Evolutionary conservation across 1,140 invertebrate species (phyloP).

Genomic region (Hetaerina americana): DNA sequence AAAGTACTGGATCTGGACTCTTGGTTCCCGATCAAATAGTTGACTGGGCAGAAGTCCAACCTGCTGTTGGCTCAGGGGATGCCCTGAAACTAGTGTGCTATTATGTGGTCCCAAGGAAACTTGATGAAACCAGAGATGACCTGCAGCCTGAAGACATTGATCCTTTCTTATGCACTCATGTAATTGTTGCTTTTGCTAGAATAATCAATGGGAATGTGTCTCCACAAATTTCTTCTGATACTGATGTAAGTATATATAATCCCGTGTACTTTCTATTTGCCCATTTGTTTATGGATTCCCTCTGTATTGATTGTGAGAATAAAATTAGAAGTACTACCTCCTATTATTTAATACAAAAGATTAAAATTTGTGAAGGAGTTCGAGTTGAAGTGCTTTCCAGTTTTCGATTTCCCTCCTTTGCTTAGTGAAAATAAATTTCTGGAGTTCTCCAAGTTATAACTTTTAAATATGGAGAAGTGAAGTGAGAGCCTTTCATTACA

Average conservation of each 20-base stretch:
- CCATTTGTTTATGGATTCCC: too few species aligned
- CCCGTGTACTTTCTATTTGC: constrained; percentile 13
- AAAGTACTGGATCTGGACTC: background rate
- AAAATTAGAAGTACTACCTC: too few species aligned
- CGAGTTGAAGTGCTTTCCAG: too few species aligned
- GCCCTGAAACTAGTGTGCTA: constrained; percentile 43
- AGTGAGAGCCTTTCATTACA: too few species aligned
- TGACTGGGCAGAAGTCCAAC: background rate
- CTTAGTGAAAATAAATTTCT: too few species aligned
- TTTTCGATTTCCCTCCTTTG: too few species aligned
- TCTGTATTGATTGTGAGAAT: too few species aligned
- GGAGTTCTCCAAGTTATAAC: too few species aligned
- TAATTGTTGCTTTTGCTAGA: constrained; percentile 58
- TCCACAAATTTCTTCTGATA: constrained; percentile 27
- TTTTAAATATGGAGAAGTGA: too few species aligned
- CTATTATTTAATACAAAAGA: too few species aligned
- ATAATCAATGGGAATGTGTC: constrained; percentile 47
- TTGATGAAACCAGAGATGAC: constrained; percentile 22
- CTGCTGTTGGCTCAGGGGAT: background rate
- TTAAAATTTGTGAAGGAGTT: too few species aligned
- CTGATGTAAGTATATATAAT: constrained; percentile 19
- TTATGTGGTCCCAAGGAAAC: constrained; percentile 37
- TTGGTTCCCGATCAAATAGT: background rate
- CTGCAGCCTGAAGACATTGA: constrained; percentile 43
- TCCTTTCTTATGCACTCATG: constrained; percentile 63